Percentiles rank a stretch among this genome's conserved stretches.
These are phyloP conservation scores for Mechanitis mazaeus DNA, from an alignment of 2,888 invertebrate genomes.

Conservation along the genomic window DNA sequence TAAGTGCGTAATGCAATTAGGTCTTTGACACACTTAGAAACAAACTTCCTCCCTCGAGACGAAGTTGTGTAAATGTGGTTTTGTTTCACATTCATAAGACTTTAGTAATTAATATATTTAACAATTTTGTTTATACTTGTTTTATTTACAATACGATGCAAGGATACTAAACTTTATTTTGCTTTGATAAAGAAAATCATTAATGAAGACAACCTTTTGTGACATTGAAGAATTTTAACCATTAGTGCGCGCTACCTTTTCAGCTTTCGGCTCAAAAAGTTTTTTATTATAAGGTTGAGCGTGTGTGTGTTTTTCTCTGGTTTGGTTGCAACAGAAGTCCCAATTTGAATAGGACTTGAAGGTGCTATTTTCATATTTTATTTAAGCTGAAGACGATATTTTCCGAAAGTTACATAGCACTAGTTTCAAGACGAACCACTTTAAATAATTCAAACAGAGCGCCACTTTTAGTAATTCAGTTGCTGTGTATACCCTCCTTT, in stretches of 20 bases:
- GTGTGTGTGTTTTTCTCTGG: background rate
- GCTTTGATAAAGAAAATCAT: slow-evolving; percentile 15
- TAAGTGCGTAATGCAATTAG: slow-evolving; percentile 20
- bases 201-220: slow-evolving; percentile 17
- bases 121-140: too few species aligned
- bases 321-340: background rate
- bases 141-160: too few species aligned
- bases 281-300: background rate
- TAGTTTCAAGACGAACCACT: too few species aligned
- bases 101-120: slow-evolving; percentile 20
- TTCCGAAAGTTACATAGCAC: too few species aligned
- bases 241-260: slow-evolving; percentile 12
- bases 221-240: slow-evolving; percentile 17
- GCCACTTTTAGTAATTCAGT: too few species aligned
- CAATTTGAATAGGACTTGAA: too few species aligned
- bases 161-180: slow-evolving; percentile 2
- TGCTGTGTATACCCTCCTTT: too few species aligned
- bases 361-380: too few species aligned
- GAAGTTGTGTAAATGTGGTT: slow-evolving; percentile 25
- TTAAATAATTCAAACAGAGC: too few species aligned
- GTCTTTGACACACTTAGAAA: slow-evolving; percentile 26
- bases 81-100: slow-evolving; percentile 15
- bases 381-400: too few species aligned
- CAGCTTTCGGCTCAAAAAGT: background rate
- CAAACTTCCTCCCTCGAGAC: slow-evolving; percentile 22